Conservation (phyloP, 2,888 invertebrate species). For the Troides oblongomaculatus region DNA sequence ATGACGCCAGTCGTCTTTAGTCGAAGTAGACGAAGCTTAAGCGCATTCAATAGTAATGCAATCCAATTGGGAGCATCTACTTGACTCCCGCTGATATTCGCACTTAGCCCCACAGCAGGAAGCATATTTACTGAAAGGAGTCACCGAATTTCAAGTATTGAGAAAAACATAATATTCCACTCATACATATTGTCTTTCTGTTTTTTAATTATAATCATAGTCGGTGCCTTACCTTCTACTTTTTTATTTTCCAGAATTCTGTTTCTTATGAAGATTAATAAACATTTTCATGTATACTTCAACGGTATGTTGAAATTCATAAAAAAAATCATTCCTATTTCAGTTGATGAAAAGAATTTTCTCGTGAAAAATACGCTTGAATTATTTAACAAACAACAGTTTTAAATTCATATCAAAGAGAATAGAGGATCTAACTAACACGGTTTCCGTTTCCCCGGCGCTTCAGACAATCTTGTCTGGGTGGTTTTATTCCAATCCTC, state of each 20-base stretch:
- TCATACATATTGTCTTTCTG: background rate
- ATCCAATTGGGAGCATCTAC: conserved; percentile 22
- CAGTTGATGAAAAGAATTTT: background rate
- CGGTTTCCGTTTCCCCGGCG: conserved; percentile 14
- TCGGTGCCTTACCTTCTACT: background rate
- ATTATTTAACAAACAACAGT: conserved; percentile 10
- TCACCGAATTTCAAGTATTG: background rate
- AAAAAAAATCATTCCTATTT: background rate
- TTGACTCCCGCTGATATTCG: conserved; percentile 23
- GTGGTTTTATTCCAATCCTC: conserved; percentile 28
- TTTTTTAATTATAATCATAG: background rate
- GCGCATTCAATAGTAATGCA: conserved; percentile 16
- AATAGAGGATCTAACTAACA: conserved; percentile 13
- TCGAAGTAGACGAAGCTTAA: conserved; percentile 11
- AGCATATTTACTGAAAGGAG: background rate
- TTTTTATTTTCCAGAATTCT: background rate
- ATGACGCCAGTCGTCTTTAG: conserved; percentile 9
- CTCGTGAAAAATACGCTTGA: background rate
- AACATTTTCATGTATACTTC: background rate
- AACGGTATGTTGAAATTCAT: background rate
- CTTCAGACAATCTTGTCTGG: conserved; percentile 27
- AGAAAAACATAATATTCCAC: background rate
- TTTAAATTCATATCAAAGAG: conserved; percentile 16
- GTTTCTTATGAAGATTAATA: background rate
- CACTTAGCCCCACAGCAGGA: conserved; percentile 22